phyloP scores from a whole-genome alignment of 2,888 invertebrate species.

The Heterodera filipjevi region DNA sequence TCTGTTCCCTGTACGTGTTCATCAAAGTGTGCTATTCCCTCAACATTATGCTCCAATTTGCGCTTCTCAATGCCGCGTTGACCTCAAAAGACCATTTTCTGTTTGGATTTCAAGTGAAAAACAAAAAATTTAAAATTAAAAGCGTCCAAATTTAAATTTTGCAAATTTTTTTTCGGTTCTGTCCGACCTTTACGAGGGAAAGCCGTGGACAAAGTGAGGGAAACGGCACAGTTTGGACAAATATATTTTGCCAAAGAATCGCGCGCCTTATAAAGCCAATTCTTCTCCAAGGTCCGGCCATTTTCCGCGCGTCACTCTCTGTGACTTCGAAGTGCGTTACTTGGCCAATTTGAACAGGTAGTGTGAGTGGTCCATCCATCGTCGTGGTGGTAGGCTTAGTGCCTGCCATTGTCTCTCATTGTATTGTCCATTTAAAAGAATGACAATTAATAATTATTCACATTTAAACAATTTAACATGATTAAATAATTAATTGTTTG shows the following conservation, averaged over 20 bases:
- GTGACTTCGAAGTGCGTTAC: slow-evolving; percentile 64
- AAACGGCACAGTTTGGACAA: not conserved
- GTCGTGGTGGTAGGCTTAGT: too few species aligned
- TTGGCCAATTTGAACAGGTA: slow-evolving; percentile 61
- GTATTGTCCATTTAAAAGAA: too few species aligned
- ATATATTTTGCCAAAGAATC: not conserved
- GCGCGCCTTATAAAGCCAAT: not conserved
- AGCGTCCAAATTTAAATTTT: too few species aligned
- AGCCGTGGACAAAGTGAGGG: slow-evolving; percentile 56
- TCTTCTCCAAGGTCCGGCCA: slow-evolving; percentile 49
- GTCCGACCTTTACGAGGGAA: slow-evolving; percentile 55
- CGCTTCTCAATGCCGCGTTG: slow-evolving; percentile 59
- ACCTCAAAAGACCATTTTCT: slow-evolving; percentile 55
- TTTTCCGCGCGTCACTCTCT: slow-evolving; percentile 61
- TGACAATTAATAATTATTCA: too few species aligned
- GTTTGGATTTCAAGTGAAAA: slow-evolving; percentile 59
- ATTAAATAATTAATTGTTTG: too few species aligned
- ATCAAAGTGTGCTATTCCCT: slow-evolving; percentile 58
- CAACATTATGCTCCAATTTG: slow-evolving; percentile 60
- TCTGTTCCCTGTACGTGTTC: slow-evolving; percentile 52
- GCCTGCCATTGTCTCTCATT: too few species aligned
- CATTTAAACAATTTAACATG: too few species aligned
- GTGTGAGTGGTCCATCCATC: not conserved
- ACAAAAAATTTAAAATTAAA: too few species aligned
- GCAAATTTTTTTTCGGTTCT: slow-evolving; percentile 56